Conservation (phyloP, 23 tunicate genomes). For the Trididemnum nubilum region DNA sequence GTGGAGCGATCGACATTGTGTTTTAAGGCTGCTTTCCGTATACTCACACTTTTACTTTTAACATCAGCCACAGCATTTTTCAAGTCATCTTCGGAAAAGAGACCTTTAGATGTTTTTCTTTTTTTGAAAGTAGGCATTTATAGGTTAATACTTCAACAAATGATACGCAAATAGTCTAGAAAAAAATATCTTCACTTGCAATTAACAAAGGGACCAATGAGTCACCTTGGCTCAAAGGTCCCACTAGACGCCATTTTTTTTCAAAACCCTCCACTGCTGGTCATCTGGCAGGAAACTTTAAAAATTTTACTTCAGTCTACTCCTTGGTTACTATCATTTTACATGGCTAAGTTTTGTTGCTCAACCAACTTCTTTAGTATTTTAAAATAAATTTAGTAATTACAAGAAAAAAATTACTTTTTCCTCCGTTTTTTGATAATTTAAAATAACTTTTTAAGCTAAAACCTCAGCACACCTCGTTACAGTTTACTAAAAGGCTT, state of each 20-base stretch:
- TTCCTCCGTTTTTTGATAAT: slow-evolving; percentile 1
- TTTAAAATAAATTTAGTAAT: slow-evolving; percentile 3
- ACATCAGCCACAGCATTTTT: slow-evolving; percentile 13
- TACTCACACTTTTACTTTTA: neutral
- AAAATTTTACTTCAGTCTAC: slow-evolving; percentile 5
- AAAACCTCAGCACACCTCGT: slow-evolving; percentile 3
- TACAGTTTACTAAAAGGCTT: slow-evolving; percentile 2
- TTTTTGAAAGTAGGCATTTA: slow-evolving; percentile 34
- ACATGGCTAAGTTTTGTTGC: slow-evolving; percentile 10
- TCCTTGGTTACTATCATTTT: neutral
- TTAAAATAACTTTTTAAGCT: neutral
- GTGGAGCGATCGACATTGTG: slow-evolving; percentile 13
- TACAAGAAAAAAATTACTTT: slow-evolving; percentile 1
- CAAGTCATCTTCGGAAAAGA: slow-evolving; percentile 11
- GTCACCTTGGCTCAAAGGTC: slow-evolving; percentile 8
- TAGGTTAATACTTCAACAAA: neutral
- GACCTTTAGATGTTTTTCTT: neutral
- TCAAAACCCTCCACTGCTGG: neutral
- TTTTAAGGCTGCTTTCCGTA: slow-evolving; percentile 10
- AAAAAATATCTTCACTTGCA: neutral
- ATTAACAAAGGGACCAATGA: neutral
- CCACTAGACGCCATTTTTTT: slow-evolving; percentile 5
- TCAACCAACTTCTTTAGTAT: neutral
- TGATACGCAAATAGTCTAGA: neutral
- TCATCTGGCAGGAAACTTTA: slow-evolving; percentile 2